phyloP scores from a whole-genome alignment of 2,888 invertebrate genomes.

The Melipona bicolor region DNA sequence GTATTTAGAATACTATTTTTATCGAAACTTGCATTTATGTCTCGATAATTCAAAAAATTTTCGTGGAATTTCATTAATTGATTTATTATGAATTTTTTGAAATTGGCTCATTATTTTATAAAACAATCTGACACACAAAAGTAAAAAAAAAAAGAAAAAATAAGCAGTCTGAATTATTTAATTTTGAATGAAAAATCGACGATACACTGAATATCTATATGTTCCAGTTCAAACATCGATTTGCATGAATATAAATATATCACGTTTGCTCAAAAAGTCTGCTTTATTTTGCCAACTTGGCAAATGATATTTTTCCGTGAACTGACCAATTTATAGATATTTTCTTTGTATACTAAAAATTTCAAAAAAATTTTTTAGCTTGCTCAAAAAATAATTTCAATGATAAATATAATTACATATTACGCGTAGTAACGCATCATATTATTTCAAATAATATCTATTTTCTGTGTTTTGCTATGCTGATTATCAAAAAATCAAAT shows the following conservation, averaged over 20 bases:
- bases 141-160: neutral
- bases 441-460: neutral
- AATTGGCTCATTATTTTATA: neutral
- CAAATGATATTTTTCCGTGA: neutral
- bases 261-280: constrained; percentile 24
- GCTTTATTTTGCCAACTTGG: neutral
- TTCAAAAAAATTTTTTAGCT: neutral
- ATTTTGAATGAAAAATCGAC: constrained; percentile 12
- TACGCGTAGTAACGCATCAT: neutral
- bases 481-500: neutral
- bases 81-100: neutral
- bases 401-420: too few species aligned
- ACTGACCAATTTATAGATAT: neutral
- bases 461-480: neutral
- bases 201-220: neutral
- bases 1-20: neutral
- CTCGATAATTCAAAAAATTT: too few species aligned
- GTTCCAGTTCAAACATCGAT: constrained; percentile 40
- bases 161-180: neutral
- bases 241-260: constrained; percentile 25
- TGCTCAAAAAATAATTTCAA: neutral
- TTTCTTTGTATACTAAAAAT: neutral
- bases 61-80: neutral
- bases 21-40: too few species aligned
- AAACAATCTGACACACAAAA: neutral